These are phyloP conservation scores for Kryptolebias ocellatus DNA, from an alignment of 2,797 vertebrate species.

Conservation along the genomic window DNA sequence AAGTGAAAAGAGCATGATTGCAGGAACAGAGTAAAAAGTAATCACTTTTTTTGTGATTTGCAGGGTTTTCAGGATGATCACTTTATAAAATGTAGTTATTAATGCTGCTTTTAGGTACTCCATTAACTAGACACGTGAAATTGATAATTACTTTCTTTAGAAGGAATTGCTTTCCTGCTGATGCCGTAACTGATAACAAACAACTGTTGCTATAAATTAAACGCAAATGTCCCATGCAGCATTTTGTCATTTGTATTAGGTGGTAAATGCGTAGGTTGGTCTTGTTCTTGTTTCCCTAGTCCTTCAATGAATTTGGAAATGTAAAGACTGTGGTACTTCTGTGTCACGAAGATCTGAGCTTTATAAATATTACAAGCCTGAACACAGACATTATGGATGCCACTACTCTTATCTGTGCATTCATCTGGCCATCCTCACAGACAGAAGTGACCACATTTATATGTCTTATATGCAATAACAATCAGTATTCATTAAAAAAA, in stretches of 20 bases:
- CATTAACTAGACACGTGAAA: too few species aligned
- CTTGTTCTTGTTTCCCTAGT: not conserved
- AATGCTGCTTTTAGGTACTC: too few species aligned
- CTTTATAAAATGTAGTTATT: too few species aligned
- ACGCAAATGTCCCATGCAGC: too few species aligned
- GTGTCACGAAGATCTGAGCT: slow-evolving; percentile 22
- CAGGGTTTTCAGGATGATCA: too few species aligned
- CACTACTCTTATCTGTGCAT: slow-evolving; percentile 8
- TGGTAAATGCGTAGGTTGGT: not conserved
- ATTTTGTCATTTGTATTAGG: not conserved
- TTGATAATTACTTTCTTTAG: too few species aligned
- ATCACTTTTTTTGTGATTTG: too few species aligned
- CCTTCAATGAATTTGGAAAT: not conserved
- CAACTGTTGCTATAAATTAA: too few species aligned
- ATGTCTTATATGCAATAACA: not conserved
- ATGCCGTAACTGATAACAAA: too few species aligned
- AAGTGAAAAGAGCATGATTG: too few species aligned
- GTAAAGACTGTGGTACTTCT: slow-evolving; percentile 23
- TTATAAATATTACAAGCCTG: slow-evolving; percentile 7
- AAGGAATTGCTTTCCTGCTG: too few species aligned
- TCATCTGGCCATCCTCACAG: slow-evolving; percentile 12
- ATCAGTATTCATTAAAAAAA: not conserved
- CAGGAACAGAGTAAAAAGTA: too few species aligned
- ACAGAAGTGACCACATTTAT: not conserved
- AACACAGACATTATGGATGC: slow-evolving; percentile 31